Base-by-base conservation (phyloP, 2,113 vertebrate species). In the Chaetura pelagica region DNA sequence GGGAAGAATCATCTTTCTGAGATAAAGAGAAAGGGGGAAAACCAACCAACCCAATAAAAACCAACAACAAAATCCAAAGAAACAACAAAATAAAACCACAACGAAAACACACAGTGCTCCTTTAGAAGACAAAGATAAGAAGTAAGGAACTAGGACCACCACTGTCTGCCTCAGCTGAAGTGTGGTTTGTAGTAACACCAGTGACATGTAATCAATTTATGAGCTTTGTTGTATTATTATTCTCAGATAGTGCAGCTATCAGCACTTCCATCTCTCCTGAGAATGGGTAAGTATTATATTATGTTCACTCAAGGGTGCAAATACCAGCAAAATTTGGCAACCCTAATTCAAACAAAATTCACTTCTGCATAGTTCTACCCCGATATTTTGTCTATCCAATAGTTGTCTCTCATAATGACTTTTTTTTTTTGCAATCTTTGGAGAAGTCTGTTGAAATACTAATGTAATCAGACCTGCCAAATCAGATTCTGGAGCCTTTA, bases 141-240 rank as follows among this genome's bases (percentile, higher is more conserved):
- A 75, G 48, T 49, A 1, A 63, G 32, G 67, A 91, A 84, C 57
- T 91, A 75, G 86, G 86, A 57, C 80, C 92, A 42, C 35, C 26
- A 30, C 52, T 52, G 7, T 26, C 38, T 94, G 20, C n/a, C 38
- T 85, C 6, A 4, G 49, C 57, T 89, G 57, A 74, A 81, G 15
- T 75, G 23, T 9, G 21, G 48, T 87, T 61, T 87, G 34, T 78
- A 89, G 86, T 57, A 73, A 89, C 84, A 90, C 26, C 64, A 49
- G 21, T 75, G 80, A 55, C 80, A 91, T 38, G 21, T 49, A 89
- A 96, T 93, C 86, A 87, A 71, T 89, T 93, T 94, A 40, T 64
- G 27, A 75, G 52, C 76, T 91, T 75, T 89, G 68, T 48, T 92
- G 72, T 68, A 42, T 29, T 75, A 48, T 16, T 16, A 44, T 51